A percentile compares a stretch with the other conserved stretches of the same genome.
Evolutionary conservation across 2,797 vertebrate species (phyloP).

Genomic region (Sarcophilus harrisii): DNA sequence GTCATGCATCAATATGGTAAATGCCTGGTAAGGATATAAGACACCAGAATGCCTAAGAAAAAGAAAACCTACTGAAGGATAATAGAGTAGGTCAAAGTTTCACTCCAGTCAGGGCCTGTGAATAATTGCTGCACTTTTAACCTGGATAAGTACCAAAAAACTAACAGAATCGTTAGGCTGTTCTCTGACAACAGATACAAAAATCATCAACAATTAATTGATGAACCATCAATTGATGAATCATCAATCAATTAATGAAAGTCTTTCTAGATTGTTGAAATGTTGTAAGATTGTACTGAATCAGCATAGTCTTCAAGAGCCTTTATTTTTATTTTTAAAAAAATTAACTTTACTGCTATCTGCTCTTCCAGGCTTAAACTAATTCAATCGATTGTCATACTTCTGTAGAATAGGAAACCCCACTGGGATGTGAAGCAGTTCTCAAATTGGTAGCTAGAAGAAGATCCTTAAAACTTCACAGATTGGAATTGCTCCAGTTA

Average conservation of each 20-base stretch:
- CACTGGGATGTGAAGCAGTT: neutral
- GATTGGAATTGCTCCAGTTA: neutral
- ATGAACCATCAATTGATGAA: too few species aligned
- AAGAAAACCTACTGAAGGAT: neutral
- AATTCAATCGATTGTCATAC: neutral
- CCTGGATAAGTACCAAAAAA: neutral
- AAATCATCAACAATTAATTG: neutral
- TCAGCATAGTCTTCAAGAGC: neutral
- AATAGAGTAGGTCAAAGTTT: neutral
- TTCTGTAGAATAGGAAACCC: neutral
- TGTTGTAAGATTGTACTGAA: neutral
- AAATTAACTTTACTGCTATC: neutral
- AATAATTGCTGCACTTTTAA: neutral
- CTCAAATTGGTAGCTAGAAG: neutral
- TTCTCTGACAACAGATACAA: neutral
- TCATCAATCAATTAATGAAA: too few species aligned
- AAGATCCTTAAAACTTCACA: neutral
- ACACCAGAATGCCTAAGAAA: neutral
- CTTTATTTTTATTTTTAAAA: neutral
- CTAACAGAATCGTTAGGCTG: neutral
- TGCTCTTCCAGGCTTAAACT: neutral
- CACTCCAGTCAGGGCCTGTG: neutral
- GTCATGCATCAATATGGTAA: neutral
- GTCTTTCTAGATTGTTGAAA: neutral
- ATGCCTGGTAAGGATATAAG: neutral